Conservation (phyloP, 2,888 invertebrate species). For the Limenitis camilla region DNA sequence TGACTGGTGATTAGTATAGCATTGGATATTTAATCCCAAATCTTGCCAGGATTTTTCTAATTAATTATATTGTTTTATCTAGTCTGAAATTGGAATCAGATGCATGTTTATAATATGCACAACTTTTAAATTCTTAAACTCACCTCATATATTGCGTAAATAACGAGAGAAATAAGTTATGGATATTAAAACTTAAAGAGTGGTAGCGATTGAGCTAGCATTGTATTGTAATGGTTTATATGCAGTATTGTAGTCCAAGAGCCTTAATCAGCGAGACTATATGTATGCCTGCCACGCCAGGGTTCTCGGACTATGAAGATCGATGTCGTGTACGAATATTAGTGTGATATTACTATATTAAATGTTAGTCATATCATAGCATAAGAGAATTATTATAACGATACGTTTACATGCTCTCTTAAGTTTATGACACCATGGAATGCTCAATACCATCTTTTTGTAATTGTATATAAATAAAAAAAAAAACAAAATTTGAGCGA, state of each 20-base stretch:
- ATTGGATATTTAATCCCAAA: neutral
- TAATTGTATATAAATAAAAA: no score
- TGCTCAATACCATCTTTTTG: no score
- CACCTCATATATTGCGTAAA: constrained; percentile 3
- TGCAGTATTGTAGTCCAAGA: neutral
- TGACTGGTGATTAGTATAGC: no score
- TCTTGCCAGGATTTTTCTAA: constrained; percentile 1
- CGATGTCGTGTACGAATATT: constrained; percentile 28
- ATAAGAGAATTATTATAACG: constrained; percentile 9
- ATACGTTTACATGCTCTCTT: constrained; percentile 11
- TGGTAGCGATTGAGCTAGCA: neutral
- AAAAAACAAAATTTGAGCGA: neutral
- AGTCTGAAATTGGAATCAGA: neutral
- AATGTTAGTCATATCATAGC: constrained; percentile 50
- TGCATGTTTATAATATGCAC: neutral
- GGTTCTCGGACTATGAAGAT: neutral
- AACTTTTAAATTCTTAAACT: neutral
- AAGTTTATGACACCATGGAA: neutral
- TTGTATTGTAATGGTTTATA: constrained; percentile 12
- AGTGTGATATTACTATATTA: constrained; percentile 45
- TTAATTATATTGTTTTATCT: neutral
- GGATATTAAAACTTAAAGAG: constrained; percentile 9
- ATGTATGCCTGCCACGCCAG: no score
- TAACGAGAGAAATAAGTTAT: constrained; percentile 3
- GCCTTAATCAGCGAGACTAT: no score